A percentile compares a stretch with the other conserved stretches of the same genome.
These are phyloP conservation scores for Pedetes capensis DNA, from an alignment of 2,113 vertebrate species.

Conservation along the genomic window DNA sequence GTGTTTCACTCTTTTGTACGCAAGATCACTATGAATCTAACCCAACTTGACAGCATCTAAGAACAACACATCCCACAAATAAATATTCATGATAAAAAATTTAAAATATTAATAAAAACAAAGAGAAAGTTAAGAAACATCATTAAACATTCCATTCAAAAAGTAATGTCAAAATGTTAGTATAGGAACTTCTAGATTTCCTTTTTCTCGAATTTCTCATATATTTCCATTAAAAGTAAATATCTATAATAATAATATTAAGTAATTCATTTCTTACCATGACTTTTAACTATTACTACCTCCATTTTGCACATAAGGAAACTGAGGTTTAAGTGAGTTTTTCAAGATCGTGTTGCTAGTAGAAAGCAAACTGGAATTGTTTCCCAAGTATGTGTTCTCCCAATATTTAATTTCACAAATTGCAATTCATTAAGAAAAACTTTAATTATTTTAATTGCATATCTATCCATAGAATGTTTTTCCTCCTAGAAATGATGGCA, in stretches of 20 bases:
- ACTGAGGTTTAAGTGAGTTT: not conserved
- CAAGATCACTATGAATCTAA: too few relatives aligned
- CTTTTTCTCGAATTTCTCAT: not conserved
- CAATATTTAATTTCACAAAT: not conserved
- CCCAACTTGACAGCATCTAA: too few relatives aligned
- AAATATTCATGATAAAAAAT: not conserved
- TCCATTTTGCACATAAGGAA: not conserved
- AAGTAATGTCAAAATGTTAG: not conserved
- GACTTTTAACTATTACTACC: not conserved
- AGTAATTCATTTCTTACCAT: not conserved
- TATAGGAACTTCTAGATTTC: not conserved
- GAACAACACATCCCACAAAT: not conserved
- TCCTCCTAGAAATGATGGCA: not conserved
- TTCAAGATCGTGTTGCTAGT: not conserved
- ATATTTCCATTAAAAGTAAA: not conserved
- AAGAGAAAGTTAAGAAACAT: not conserved
- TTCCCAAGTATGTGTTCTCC: not conserved
- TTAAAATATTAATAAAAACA: not conserved
- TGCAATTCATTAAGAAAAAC: not conserved
- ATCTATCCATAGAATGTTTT: not conserved
- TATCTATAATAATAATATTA: not conserved
- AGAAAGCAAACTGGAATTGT: not conserved
- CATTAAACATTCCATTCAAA: not conserved
- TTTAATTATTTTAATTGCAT: not conserved
- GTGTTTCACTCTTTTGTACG: too few relatives aligned